Evolutionary conservation across 2,113 vertebrate genomes (phyloP).

Genomic region (Epinephelus cyanopodus): DNA sequence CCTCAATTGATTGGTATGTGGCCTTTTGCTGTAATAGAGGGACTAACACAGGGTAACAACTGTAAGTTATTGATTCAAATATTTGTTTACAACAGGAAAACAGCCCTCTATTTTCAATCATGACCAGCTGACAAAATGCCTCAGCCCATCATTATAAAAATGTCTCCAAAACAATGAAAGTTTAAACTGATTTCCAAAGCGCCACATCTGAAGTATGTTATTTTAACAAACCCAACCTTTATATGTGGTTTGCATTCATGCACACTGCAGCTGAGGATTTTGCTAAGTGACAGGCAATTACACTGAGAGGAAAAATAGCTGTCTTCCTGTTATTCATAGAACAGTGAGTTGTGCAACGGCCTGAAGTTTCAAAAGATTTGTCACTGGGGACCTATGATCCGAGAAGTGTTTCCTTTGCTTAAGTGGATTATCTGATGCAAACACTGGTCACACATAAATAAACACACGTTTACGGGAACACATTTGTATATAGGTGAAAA

Average conservation of each 20-base stretch:
- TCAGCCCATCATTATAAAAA: not conserved
- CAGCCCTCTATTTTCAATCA: not conserved
- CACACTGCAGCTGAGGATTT: slow-evolving; percentile 19
- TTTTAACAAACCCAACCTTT: slow-evolving; percentile 1
- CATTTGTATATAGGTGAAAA: not conserved
- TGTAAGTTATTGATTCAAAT: not conserved
- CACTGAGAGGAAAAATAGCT: slow-evolving; percentile 52
- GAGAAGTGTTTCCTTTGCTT: slow-evolving; percentile 46
- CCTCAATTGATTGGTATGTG: not conserved
- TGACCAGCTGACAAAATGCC: not conserved
- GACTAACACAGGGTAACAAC: not conserved
- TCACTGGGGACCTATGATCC: slow-evolving; percentile 41
- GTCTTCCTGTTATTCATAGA: slow-evolving; percentile 71
- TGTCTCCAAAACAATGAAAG: not conserved
- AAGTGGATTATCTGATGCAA: slow-evolving; percentile 51
- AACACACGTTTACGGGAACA: not conserved
- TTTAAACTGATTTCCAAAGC: not conserved
- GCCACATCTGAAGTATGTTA: not conserved
- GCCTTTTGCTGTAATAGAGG: not conserved
- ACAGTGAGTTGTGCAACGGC: slow-evolving; percentile 55
- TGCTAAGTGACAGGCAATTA: slow-evolving; percentile 53
- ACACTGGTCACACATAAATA: slow-evolving; percentile 11
- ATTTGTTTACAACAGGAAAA: not conserved
- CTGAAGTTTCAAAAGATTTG: slow-evolving; percentile 54
- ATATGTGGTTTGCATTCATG: slow-evolving; percentile 11